Evolutionary conservation across 2,113 vertebrate genomes (phyloP).

Genomic region (Pluvialis apricaria): DNA sequence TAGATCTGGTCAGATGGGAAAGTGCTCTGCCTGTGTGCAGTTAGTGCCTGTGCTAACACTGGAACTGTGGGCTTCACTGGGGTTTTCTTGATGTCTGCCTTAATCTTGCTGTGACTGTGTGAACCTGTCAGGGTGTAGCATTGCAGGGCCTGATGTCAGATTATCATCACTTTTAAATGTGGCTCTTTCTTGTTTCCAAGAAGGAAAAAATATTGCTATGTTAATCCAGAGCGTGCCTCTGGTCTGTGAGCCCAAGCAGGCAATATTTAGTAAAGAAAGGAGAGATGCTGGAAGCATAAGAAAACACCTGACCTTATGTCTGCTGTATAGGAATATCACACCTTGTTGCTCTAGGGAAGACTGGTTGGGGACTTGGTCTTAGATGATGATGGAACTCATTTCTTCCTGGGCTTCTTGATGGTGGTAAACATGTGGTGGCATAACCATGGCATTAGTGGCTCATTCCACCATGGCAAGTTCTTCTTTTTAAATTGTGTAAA

Average conservation of each 20-base stretch:
- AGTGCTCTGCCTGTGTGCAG: neutral
- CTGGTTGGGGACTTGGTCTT: neutral
- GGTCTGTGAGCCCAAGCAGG: neutral
- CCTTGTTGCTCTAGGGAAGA: neutral
- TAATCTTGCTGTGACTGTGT: neutral
- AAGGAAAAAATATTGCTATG: neutral
- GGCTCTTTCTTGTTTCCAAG: neutral
- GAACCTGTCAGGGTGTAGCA: neutral
- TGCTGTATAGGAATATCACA: neutral
- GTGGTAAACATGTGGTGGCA: fast-evolving
- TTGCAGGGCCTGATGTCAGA: neutral
- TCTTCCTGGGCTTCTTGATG: neutral
- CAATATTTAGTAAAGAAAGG: neutral
- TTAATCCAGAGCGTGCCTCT: neutral
- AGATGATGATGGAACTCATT: neutral
- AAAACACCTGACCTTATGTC: neutral
- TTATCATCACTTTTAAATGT: neutral
- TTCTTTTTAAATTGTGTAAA: neutral
- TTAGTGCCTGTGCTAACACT: neutral
- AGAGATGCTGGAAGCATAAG: neutral
- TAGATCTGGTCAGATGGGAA: neutral
- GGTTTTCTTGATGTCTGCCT: neutral
- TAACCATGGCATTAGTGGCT: neutral
- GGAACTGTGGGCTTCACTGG: neutral
- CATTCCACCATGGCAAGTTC: neutral